Evolutionary conservation across 1,140 invertebrate species (phyloP).

Genomic region (Zophobas atratus): DNA sequence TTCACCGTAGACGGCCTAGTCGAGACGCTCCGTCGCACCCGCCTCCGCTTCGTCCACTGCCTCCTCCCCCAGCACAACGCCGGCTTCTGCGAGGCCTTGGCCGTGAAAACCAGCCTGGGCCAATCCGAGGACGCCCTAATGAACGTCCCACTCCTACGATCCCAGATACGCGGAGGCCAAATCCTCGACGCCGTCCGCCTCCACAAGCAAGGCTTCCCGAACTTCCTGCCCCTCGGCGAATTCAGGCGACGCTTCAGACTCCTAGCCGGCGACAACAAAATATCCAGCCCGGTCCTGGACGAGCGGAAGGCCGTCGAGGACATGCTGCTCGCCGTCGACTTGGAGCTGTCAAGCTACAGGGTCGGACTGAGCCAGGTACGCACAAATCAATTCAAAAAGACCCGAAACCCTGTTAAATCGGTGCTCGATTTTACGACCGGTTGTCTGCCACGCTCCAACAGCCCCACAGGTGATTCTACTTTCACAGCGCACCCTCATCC

Average conservation of each 20-base stretch:
- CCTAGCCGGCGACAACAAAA: slow-evolving; percentile 70
- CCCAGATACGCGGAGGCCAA: slow-evolving; percentile 92
- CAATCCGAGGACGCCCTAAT: slow-evolving; percentile 78
- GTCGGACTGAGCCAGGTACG: slow-evolving; percentile 93
- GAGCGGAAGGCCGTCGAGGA: slow-evolving; percentile 82
- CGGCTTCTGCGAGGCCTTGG: slow-evolving; percentile 69
- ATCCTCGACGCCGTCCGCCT: slow-evolving; percentile 90
- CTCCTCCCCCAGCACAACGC: slow-evolving; percentile 87
- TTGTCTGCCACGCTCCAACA: no score
- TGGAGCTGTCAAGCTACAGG: slow-evolving; percentile 89
- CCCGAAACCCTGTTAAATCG: no score
- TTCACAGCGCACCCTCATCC: slow-evolving; percentile 31
- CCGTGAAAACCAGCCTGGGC: slow-evolving; percentile 68
- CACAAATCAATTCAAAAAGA: no score
- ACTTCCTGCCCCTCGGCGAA: slow-evolving; percentile 89
- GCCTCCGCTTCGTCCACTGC: slow-evolving; percentile 90
- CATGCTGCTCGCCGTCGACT: slow-evolving; percentile 87
- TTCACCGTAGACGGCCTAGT: slow-evolving; percentile 93
- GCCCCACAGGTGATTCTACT: background rate
- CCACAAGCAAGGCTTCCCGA: slow-evolving; percentile 94
- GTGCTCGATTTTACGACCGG: no score
- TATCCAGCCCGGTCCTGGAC: slow-evolving; percentile 73
- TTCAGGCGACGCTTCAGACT: slow-evolving; percentile 89
- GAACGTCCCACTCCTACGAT: slow-evolving; percentile 90
- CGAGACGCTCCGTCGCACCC: slow-evolving; percentile 88